These are phyloP conservation scores for Coracopsis vasa DNA, from an alignment of 2,113 vertebrate species.

Conservation along the genomic window DNA sequence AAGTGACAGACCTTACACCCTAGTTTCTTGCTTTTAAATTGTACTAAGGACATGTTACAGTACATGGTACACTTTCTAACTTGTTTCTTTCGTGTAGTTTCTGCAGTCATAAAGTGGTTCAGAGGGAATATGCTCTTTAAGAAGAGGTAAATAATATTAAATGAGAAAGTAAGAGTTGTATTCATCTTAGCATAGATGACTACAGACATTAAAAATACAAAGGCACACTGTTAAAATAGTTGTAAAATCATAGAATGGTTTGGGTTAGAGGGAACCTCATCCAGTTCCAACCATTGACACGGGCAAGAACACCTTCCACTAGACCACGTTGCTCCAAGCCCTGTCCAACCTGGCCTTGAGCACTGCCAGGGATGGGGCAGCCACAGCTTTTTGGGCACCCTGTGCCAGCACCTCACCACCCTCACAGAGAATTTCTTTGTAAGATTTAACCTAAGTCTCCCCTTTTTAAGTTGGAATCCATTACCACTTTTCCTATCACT, in stretches of 20 bases:
- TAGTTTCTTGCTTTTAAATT: not conserved
- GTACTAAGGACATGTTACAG: not conserved
- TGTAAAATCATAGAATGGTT: not conserved
- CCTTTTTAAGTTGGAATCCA: not conserved
- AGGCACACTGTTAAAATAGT: not conserved
- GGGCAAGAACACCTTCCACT: not conserved
- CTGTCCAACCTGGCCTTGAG: not conserved
- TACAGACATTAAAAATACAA: not conserved
- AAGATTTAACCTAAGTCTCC: not conserved
- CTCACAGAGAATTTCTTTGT: not conserved
- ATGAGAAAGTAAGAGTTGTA: not conserved
- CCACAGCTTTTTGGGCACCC: not conserved
- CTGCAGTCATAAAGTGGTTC: not conserved
- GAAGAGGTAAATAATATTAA: not conserved
- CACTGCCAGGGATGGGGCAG: not conserved
- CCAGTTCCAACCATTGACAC: not conserved
- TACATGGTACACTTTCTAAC: not conserved
- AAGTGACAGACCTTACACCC: not conserved
- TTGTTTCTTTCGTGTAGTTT: not conserved
- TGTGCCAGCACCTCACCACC: not conserved
- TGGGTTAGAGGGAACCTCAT: not conserved
- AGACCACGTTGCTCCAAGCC: not conserved
- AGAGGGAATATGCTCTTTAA: not conserved
- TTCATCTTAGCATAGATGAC: not conserved
- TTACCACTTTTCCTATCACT: not conserved